Percentiles rank a stretch among this genome's conserved stretches.
Evolutionary conservation across 2,113 vertebrate genomes (phyloP).

Genomic region (Urocolius indicus): DNA sequence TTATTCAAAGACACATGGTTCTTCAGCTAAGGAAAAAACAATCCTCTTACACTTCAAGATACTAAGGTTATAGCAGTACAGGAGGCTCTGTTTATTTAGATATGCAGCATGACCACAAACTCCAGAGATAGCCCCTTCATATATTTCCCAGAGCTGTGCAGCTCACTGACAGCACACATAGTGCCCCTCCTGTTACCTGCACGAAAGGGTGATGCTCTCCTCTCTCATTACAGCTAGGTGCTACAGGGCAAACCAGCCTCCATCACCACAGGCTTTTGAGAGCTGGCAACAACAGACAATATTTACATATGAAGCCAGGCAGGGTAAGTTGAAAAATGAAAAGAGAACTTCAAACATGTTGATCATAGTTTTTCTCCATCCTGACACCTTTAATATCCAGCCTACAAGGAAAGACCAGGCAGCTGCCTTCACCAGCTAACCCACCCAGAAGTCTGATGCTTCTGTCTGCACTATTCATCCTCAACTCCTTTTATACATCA

Average conservation of each 20-base stretch:
- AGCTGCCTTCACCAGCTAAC: not conserved
- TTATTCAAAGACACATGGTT: not conserved
- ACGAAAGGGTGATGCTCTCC: not conserved
- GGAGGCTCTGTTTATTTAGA: not conserved
- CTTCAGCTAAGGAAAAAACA: not conserved
- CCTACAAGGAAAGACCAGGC: not conserved
- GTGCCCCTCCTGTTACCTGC: not conserved
- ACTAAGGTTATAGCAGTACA: not conserved
- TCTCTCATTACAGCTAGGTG: not conserved
- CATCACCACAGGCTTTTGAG: not conserved
- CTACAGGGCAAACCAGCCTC: not conserved
- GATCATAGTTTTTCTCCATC: not conserved
- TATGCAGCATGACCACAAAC: not conserved
- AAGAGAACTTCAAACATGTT: not conserved
- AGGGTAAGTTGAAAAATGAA: not conserved
- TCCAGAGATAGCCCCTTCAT: not conserved
- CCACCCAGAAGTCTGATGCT: not conserved
- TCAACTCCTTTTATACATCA: not conserved
- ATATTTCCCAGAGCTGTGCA: too few species aligned
- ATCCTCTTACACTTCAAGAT: not conserved
- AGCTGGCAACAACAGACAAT: not conserved
- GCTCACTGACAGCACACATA: accelerated
- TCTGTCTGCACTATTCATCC: not conserved
- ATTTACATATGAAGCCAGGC: not conserved
- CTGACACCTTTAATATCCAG: not conserved